Conservation (phyloP, 2,113 vertebrate species). For the Saimiri boliviensis region DNA sequence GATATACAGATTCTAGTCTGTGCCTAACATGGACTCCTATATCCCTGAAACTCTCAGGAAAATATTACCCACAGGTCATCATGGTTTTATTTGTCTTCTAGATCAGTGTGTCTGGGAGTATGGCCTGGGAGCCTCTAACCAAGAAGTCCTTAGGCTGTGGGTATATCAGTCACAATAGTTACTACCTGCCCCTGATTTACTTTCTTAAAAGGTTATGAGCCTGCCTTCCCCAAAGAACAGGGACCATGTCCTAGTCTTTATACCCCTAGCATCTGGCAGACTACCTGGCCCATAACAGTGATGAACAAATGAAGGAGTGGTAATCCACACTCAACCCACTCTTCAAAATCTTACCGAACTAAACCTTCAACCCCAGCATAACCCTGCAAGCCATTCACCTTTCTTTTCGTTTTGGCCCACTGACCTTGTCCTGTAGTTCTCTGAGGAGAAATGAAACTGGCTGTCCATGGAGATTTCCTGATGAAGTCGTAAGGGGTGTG, state of each 20-base stretch:
- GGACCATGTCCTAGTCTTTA: neutral
- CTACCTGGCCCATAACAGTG: neutral
- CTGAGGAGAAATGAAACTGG: slow-evolving; percentile 95
- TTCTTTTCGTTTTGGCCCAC: slow-evolving; percentile 29
- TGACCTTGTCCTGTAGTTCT: slow-evolving; percentile 96
- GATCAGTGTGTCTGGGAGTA: neutral
- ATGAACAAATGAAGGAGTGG: neutral
- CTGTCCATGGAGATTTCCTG: slow-evolving; percentile 96
- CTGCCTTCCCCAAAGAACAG: neutral
- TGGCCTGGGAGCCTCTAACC: neutral
- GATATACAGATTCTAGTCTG: neutral
- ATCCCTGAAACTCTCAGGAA: slow-evolving; percentile 19
- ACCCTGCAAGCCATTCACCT: neutral
- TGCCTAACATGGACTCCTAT: neutral
- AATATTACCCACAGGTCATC: neutral
- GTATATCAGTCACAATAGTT: neutral
- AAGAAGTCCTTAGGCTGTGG: neutral
- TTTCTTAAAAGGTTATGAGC: neutral
- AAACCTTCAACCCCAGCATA: neutral
- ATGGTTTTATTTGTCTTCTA: neutral
- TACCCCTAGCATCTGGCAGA: neutral
- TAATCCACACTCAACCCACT: neutral
- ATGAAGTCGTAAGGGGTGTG: slow-evolving; percentile 93
- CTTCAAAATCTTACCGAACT: neutral
- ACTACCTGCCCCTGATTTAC: neutral